phyloP scores from a whole-genome alignment of 2,888 invertebrate species.

The Aphrophora alni region DNA sequence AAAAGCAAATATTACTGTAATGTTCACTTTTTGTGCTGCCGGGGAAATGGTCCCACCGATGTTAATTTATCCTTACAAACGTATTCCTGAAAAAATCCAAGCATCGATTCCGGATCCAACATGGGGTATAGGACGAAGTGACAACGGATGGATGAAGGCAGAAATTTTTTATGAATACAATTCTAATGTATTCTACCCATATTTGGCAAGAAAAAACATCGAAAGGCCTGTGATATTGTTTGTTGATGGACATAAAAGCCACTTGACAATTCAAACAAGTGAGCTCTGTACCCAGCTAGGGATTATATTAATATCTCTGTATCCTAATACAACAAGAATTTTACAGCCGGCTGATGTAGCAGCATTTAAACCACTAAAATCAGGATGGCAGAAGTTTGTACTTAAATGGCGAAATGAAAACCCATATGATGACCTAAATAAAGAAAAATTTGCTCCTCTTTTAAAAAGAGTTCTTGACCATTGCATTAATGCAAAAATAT shows the following conservation, averaged over 20 bases:
- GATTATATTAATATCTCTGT: conserved; percentile 42
- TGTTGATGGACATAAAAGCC: conserved; percentile 33
- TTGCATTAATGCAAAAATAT: conserved; percentile 1
- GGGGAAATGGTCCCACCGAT: conserved; percentile 54
- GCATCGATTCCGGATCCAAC: neutral
- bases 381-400: conserved; percentile 26
- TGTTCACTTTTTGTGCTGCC: conserved; percentile 56
- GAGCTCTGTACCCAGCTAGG: neutral
- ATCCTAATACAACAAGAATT: conserved; percentile 52
- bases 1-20: conserved; percentile 55
- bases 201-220: conserved; percentile 10
- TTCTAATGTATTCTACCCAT: conserved; percentile 23
- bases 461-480: conserved; percentile 35
- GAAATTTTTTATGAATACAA: conserved; percentile 32
- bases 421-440: conserved; percentile 19
- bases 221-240: conserved; percentile 22
- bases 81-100: neutral
- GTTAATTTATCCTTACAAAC: conserved; percentile 56
- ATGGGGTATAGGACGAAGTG: conserved; percentile 12
- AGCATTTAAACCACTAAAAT: conserved; percentile 41
- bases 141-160: conserved; percentile 23
- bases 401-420: conserved; percentile 20
- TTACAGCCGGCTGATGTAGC: conserved; percentile 52
- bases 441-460: conserved; percentile 33
- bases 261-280: conserved; percentile 10